Evolutionary conservation across 2,113 vertebrate species (phyloP), one percentile per base, ranked within the genome.

Genomic region (Bubo scandiacus): DNA sequence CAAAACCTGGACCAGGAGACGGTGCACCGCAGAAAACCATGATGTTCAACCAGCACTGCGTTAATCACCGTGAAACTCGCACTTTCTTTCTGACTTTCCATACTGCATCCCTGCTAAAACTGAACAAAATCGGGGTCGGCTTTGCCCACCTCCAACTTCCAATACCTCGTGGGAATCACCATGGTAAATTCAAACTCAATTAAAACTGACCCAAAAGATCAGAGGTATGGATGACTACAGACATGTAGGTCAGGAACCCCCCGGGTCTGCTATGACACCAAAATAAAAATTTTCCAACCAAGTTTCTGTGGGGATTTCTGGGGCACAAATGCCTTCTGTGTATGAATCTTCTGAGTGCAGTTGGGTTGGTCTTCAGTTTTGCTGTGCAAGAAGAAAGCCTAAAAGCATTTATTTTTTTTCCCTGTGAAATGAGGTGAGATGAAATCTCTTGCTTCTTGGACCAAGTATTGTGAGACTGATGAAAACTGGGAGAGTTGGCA

Each of bases 21-120:
- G 3, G 12, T 5, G 29, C 11, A 0, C 8, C 0, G 9, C 54
- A 13, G 67, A 19, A 52, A 20, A 6, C 7, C 2, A 0, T 2
- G 6, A 0, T 21, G 30, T 40, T 36, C 18, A 6, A 18, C 4
- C 58, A 23, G 47, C 30, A 0, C 51, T 8, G 45, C 9, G 0
- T 18, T 7, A 12, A 38, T 22, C 45, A 8, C 19, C 0, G 5
- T 1, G 9, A 67, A 72, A 66, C 32, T 19, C 32, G 2, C 21
- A 1, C 1, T 12, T 68, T 32, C 49, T 38, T 73, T 42, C 23
- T 4, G 0, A 13, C 61, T 58, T 49, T 59, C 16, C 11, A 0
- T 42, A 9, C n/a, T 6, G 42, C 34, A 38, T 12, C 55, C 36
- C 1, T 4, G 38, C 14, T 10, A 23, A 70, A 74, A 67, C 2